Conservation (phyloP, 2,888 invertebrate genomes). For the Drosophila neonasuta region DNA sequence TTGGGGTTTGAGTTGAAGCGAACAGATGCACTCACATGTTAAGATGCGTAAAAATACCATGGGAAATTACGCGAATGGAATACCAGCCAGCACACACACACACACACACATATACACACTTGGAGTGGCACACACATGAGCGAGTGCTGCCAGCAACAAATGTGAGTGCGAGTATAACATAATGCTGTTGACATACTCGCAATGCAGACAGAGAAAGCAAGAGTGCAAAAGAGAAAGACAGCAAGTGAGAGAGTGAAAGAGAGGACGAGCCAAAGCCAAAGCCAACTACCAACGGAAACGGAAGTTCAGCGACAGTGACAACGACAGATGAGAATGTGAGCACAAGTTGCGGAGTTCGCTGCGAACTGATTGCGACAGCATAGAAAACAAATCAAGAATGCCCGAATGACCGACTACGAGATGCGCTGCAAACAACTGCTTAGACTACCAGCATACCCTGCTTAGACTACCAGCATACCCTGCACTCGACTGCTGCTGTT, state of each 20-base stretch:
- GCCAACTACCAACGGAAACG: constrained; percentile 72
- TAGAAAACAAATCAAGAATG: constrained; percentile 5
- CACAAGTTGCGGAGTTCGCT: constrained; percentile 27
- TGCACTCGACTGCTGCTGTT: neutral
- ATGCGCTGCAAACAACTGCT: constrained; percentile 13
- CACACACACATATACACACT: constrained; percentile 13
- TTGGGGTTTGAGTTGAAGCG: constrained; percentile 17
- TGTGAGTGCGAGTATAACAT: constrained; percentile 43
- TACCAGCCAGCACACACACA: constrained; percentile 39
- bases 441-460: neutral
- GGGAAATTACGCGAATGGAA: constrained; percentile 77
- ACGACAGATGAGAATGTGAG: constrained; percentile 55
- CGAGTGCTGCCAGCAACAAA: constrained; percentile 15
- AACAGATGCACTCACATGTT: constrained; percentile 67
- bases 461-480: neutral
- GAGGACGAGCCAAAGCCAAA: constrained; percentile 30
- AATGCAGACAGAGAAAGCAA: constrained; percentile 28
- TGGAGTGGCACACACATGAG: constrained; percentile 15
- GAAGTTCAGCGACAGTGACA: constrained; percentile 61
- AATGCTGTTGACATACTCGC: constrained; percentile 64
- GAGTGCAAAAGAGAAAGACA: neutral
- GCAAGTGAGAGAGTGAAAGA: neutral
- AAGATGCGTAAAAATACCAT: constrained; percentile 63
- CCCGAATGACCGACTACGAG: neutral
- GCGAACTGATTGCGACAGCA: constrained; percentile 60